A percentile compares a stretch with the other conserved stretches of the same genome.
These are phyloP conservation scores for Ctenomys sociabilis DNA, from an alignment of 2,113 vertebrate species.

Conservation along the genomic window DNA sequence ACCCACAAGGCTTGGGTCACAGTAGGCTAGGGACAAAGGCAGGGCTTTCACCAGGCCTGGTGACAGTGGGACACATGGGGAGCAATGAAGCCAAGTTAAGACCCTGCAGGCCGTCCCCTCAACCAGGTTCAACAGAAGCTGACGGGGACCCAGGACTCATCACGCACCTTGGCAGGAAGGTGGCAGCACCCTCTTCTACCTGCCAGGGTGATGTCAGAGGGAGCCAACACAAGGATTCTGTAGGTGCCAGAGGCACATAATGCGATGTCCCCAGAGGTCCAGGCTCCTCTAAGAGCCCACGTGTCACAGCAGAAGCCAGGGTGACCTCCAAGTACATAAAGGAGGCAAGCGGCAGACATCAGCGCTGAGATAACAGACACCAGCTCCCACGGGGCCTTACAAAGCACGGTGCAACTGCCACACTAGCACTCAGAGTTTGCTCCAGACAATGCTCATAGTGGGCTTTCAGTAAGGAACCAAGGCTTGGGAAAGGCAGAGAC, in stretches of 20 bases:
- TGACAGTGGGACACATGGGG: not conserved
- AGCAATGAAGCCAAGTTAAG: not conserved
- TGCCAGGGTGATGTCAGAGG: not conserved
- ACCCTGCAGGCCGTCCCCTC: not conserved
- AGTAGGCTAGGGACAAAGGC: not conserved
- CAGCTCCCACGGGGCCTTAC: too few species aligned
- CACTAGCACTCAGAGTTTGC: rapidly evolving
- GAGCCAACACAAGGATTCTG: not conserved
- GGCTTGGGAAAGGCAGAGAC: too few species aligned
- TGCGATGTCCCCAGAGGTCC: not conserved
- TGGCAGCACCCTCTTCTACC: not conserved
- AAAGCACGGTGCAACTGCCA: too few species aligned
- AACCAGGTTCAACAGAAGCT: not conserved
- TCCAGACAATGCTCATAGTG: not conserved
- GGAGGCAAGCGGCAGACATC: not conserved
- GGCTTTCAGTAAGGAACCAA: not conserved
- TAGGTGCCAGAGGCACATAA: too few species aligned
- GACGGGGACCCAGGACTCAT: not conserved
- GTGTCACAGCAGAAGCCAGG: not conserved
- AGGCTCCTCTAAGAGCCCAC: not conserved
- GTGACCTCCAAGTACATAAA: not conserved
- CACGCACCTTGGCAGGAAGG: not conserved
- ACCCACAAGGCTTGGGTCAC: not conserved
- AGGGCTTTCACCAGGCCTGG: not conserved
- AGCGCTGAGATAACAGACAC: not conserved